Evolutionary conservation across 2,797 vertebrate genomes (phyloP), one percentile per base, ranked within the genome.

Genomic region (Esox masquinongy): DNA sequence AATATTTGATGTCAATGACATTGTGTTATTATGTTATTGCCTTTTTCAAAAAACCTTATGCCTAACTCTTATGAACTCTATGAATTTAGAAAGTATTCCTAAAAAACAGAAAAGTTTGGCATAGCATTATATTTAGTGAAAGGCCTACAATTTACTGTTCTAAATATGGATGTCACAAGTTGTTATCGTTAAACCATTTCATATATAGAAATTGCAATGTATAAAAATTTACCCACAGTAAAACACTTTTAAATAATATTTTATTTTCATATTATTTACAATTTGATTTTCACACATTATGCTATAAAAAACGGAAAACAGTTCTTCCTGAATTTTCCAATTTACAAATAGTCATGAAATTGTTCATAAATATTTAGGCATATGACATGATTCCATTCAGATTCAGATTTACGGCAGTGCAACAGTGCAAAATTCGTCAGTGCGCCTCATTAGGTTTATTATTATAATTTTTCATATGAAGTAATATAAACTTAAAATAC

Each of bases 201-300:
- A 92, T 85, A 89, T 85, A 75, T 73, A 88, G 80, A 89, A 83
- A 91, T 85, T 83, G 83, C 82, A 88, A 82, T 61, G 56, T 61
- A 24, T 85, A 84, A 76, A 83, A 88, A 81, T 75, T 53, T 69
- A 84, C 53, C 79, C 56, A 63, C 76, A 49, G 63, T 77, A 83
- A 83, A 79, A 84, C 77, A 83, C 84, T 88, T 73, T 94, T 94
- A 94, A 95, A 94, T 94, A 93, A 90, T 85, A 85, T 89, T 91
- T 90, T 80, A 84, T 86, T 85, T 82, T 68, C 76, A 83, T 86
- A 84, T 86, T 93, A 93, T 95, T 81, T 94, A 94, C 92, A 94
- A 74, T 80, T 88, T 68, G 79, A 29, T 56, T 63, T 74, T 73
- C 70, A 77, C 73, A 77, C 68, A 70, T 79, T 26, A 43, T 72